A percentile compares a stretch with the other conserved stretches of the same genome.
Conservation (phyloP, 1,140 invertebrate genomes). For the roundworm (Caenorhabditis elegans) region WBcel235 BX284604.4:8968501-8969000, state of each 20-base stretch:
- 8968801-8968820: constrained; percentile 14
- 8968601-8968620: background rate
- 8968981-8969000: background rate
- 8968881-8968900: no score
- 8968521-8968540: background rate
- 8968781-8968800: background rate
- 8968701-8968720: background rate
- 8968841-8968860: background rate
- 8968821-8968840: background rate
- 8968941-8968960: background rate
- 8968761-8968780: background rate
- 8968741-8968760: background rate
- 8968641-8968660: background rate
- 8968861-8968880: no score
- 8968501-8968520: constrained; percentile 13
- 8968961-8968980: background rate
- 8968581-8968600: background rate
- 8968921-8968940: no score
- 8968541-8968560: constrained; percentile 10
- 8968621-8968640: constrained; percentile 18
- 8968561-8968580: background rate
- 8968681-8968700: background rate
- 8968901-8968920: no score
- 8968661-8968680: background rate
- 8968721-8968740: no score